Evolutionary conservation across 2,113 vertebrate species (phyloP).

Genomic region (Brienomyrus brachyistius): DNA sequence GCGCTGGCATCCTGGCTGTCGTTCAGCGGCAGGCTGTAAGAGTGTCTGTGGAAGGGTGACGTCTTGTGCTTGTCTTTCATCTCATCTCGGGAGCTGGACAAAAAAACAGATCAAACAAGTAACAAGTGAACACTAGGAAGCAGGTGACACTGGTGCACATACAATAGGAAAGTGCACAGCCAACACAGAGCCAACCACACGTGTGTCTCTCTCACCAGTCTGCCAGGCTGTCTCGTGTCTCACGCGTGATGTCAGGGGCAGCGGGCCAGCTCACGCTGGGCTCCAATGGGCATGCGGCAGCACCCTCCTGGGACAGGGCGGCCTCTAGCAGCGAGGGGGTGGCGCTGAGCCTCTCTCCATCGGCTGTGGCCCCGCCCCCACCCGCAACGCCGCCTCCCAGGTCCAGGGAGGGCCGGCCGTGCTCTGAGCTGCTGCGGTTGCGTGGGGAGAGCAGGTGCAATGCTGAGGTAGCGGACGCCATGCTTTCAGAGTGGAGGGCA

Average conservation of each 20-base stretch:
- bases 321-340: constrained; percentile 80
- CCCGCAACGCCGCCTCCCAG: constrained; percentile 48
- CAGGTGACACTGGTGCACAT: not conserved
- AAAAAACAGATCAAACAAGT: not conserved
- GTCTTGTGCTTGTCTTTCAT: constrained; percentile 80
- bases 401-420: constrained; percentile 72
- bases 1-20: constrained; percentile 88
- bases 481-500: constrained; percentile 72
- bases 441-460: constrained; percentile 79
- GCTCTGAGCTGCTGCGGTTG: constrained; percentile 60
- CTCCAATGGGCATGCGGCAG: constrained; percentile 52
- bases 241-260: constrained; percentile 94
- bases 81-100: constrained; percentile 77
- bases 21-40: constrained; percentile 78
- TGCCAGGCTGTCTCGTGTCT: constrained; percentile 79
- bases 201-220: constrained; percentile 52
- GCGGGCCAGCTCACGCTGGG: constrained; percentile 76
- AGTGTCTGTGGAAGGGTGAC: constrained; percentile 78
- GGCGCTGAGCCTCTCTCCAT: constrained; percentile 67
- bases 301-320: constrained; percentile 75
- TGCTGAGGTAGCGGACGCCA: constrained; percentile 88
- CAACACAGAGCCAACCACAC: not conserved
- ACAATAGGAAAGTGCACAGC: not conserved
- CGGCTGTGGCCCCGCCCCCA: constrained; percentile 57
- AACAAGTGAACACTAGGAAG: not conserved